Percentiles rank a stretch among this genome's conserved stretches.
Evolutionary conservation across 2,113 vertebrate species (phyloP).

Genomic region (Mionectes macconnelli): DNA sequence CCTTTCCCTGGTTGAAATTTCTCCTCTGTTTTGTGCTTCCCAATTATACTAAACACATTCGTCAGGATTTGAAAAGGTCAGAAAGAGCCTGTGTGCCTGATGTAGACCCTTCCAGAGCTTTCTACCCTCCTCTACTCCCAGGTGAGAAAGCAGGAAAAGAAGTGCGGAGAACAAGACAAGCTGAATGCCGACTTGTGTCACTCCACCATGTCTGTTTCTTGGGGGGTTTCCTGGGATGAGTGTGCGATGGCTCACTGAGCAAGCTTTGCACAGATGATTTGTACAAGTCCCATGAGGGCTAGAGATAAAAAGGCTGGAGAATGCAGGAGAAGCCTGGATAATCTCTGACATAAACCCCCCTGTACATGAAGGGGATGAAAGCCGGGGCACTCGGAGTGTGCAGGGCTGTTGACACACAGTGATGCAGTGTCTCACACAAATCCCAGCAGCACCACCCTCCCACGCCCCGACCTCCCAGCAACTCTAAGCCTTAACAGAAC

Average conservation of each 20-base stretch:
- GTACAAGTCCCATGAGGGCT: not conserved
- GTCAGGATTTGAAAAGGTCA: conserved; percentile 67
- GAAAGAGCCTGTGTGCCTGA: not conserved
- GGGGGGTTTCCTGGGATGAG: not conserved
- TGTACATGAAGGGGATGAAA: not conserved
- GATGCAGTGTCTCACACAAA: not conserved
- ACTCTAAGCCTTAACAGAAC: not conserved
- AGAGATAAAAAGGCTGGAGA: not conserved
- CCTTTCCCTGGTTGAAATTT: conserved; percentile 53
- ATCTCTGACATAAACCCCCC: not conserved
- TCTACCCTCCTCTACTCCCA: not conserved
- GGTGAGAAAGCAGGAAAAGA: not conserved
- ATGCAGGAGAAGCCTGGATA: not conserved
- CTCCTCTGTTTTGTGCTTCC: conserved; percentile 50
- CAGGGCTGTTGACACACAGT: not conserved
- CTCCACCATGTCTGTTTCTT: not conserved
- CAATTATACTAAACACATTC: conserved; percentile 65
- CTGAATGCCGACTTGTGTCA: fast-evolving
- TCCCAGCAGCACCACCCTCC: fast-evolving
- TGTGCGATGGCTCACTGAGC: not conserved
- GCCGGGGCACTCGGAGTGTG: fast-evolving
- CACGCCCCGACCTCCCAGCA: fast-evolving
- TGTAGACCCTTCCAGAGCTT: conserved; percentile 42
- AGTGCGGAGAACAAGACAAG: not conserved
- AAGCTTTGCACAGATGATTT: not conserved